Evolutionary conservation across 2,113 vertebrate species (phyloP), one percentile per base, ranked within the genome.

Genomic region (Silurus meridionalis): DNA sequence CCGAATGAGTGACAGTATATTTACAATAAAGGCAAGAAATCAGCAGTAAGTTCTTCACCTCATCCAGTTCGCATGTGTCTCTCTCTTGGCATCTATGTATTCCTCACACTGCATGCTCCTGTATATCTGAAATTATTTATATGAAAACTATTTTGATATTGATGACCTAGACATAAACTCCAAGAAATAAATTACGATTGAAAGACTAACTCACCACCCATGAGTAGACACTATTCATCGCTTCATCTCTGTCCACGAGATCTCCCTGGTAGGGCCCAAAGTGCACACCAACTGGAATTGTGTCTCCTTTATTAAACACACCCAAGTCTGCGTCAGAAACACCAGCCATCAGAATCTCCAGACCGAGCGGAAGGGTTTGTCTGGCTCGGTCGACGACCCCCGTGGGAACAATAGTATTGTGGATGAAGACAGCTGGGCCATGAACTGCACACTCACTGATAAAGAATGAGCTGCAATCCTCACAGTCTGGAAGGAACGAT

Each of bases 261-360:
- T 88, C 87, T 53, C 93, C 93, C 53, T 94, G 86, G 17, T 94
- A 94, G 5, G 94, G 93, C 5, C 94, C 93, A 77, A 92, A 95
- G 88, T 93, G 92, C 84, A 90, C 83, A 60, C 92, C 94, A 37
- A 88, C 11, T 0, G 89, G 88, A 15, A 94, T 74, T 11, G 85
- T 61, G 2, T 87, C 84, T 0, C 67, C 87, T n/a, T 91, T 89
- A 13, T 93, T 95, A 92, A 93, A 94, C 5, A 94, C 90, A 28
- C 94, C 94, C 72, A 94, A 92, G 17, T 92, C 93, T 46, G 93
- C 92, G 19, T 83, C 50, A 53, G 81, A 66, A 83, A 83, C 11
- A 37, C 23, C 37, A 25, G 81, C 67, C 48, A 48, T 66, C 50
- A 52, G 17, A 7, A 83, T n/a, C 63, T 67, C 81, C 5, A 83